These are phyloP conservation scores for Caerostris extrusa DNA, from an alignment of 1,140 invertebrate species.

Conservation along the genomic window DNA sequence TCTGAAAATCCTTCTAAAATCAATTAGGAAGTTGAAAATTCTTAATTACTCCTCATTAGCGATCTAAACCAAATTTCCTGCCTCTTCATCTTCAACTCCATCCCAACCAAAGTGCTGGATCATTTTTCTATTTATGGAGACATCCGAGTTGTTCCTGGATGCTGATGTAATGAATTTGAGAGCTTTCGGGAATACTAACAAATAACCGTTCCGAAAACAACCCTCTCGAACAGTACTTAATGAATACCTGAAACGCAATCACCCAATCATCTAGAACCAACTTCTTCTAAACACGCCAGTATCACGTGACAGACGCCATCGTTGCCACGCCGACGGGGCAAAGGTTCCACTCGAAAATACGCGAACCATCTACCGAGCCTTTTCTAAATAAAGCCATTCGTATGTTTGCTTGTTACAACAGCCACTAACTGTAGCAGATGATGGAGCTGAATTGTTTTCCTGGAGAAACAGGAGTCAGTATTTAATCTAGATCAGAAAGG, in stretches of 20 bases:
- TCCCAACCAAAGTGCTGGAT: neutral
- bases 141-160: neutral
- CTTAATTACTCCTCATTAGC: too few species aligned
- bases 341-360: slow-evolving; percentile 50
- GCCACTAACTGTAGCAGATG: neutral
- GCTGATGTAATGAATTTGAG: neutral
- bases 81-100: neutral
- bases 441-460: slow-evolving; percentile 21
- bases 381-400: slow-evolving; percentile 47
- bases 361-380: neutral
- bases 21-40: too few species aligned
- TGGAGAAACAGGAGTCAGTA: neutral
- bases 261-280: neutral
- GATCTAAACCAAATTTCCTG: neutral
- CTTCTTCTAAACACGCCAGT: neutral
- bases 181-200: slow-evolving; percentile 9
- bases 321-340: slow-evolving; percentile 48
- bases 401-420: neutral
- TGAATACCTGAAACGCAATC: slow-evolving; percentile 51
- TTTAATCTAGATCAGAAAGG: neutral
- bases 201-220: slow-evolving; percentile 32
- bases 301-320: slow-evolving; percentile 19
- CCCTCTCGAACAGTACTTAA: slow-evolving; percentile 12
- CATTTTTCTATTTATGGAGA: neutral
- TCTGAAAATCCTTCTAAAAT: too few species aligned